Evolutionary conservation across 2,113 vertebrate genomes (phyloP).

Genomic region (Promerops cafer): DNA sequence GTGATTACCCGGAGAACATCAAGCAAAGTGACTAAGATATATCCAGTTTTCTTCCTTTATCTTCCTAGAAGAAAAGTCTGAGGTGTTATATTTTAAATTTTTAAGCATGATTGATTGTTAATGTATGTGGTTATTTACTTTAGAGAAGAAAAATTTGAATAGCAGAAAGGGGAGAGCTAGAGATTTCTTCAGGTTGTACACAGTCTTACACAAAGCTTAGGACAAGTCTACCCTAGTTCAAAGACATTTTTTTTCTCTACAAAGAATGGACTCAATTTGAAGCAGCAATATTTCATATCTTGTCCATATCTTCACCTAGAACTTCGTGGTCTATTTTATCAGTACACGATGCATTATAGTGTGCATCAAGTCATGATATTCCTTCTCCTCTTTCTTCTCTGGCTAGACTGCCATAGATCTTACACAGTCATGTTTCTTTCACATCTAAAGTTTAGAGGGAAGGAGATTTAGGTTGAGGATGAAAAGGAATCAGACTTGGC

Average conservation of each 20-base stretch:
- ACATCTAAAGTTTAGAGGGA: background rate
- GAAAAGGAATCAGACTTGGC: background rate
- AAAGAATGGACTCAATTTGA: background rate
- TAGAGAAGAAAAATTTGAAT: background rate
- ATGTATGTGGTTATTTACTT: background rate
- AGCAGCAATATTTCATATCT: rapidly evolving
- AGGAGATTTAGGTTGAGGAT: background rate
- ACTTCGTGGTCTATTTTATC: background rate
- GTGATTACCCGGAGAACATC: background rate
- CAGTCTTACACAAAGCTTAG: background rate
- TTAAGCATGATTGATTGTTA: background rate
- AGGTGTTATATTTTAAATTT: background rate
- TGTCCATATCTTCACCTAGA: background rate
- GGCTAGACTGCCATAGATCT: background rate
- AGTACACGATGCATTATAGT: too few species aligned
- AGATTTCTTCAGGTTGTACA: background rate
- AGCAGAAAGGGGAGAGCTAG: background rate
- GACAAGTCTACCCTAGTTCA: background rate
- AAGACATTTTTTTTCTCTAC: background rate
- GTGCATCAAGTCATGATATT: background rate
- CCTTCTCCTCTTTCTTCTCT: background rate
- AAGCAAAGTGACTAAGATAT: background rate
- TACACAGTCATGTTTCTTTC: background rate
- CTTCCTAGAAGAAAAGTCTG: background rate
- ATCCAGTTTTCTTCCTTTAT: background rate